Evolutionary conservation across 2,113 vertebrate genomes (phyloP), one percentile per base, ranked within the genome.

Genomic region (Misgurnus anguillicaudatus): DNA sequence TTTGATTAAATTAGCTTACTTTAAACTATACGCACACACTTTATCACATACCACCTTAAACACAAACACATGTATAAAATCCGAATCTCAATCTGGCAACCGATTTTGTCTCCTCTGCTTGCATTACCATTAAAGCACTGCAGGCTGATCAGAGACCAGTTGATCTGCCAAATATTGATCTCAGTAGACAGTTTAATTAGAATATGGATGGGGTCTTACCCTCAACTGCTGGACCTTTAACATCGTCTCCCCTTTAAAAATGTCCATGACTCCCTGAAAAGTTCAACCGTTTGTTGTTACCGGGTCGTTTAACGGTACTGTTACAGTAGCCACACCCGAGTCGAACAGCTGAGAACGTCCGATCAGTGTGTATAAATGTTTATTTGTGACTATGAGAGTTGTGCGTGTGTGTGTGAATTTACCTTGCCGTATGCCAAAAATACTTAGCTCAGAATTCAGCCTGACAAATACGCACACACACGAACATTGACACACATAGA

Each of bases 191-290:
- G 53, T 14, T 31, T 31, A 31, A 31, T 31, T 31, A 31, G 24
- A n/a, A 9, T 19, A 3, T 5, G 53, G 53, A 57, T 19, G 53
- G n/a, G n/a, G 4, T 57, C 90, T 90, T 86, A 93, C 91, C 91
- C 90, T 91, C 6, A 93, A 86, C 81, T 89, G 91, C 75, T 88
- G 90, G 77, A 87, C 89, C 84, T 88, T 94, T 61, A 88, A 9
- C 8, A 89, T 62, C 39, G 80, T 88, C 19, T 92, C 89, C n/a
- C 9, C 19, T 72, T 86, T 92, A 63, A 75, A 45, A 31, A 38
- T 11, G 55, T 92, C 90, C 92, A 92, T 93, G 64, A n/a, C 48
- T 55, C 9, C 47, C 47, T 5, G 39, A 42, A 31, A 60, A 17
- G 36, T 41, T n/a, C 24, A 31, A 61, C 39, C 6, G 14, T 24